Evolutionary conservation across 2,797 vertebrate species (phyloP).

Genomic region (Falco naumanni): DNA sequence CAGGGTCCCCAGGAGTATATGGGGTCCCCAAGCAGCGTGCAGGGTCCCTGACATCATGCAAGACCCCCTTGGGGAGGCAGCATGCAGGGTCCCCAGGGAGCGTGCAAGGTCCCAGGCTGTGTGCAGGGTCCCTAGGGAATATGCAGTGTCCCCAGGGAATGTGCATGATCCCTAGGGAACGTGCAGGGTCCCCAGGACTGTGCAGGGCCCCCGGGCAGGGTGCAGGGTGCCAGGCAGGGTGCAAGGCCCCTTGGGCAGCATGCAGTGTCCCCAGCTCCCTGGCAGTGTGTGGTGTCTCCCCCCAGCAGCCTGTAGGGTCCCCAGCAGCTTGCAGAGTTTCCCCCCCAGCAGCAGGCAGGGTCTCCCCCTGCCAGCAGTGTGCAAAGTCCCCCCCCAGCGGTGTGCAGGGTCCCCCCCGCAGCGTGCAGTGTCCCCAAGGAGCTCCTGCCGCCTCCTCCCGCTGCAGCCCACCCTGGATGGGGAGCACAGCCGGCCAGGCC

Average conservation of each 20-base stretch:
- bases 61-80: no score
- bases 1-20: not conserved
- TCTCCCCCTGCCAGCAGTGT: no score
- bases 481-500: not conserved
- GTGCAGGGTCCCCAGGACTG: not conserved
- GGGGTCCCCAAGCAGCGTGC: not conserved
- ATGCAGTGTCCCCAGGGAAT: not conserved
- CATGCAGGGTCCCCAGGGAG: not conserved
- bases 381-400: not conserved
- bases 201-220: not conserved
- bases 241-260: not conserved
- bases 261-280: not conserved
- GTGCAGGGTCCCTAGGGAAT: not conserved
- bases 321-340: no score
- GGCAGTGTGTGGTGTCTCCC: not conserved
- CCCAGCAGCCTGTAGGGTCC: not conserved
- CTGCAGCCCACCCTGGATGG: not conserved
- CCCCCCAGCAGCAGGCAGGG: no score
- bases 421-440: not conserved
- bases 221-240: not conserved
- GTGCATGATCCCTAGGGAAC: not conserved
- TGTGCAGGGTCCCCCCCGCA: not conserved
- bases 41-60: not conserved
- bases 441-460: no score
- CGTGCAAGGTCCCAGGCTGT: not conserved